Evolutionary conservation across 2,888 invertebrate species (phyloP).

Genomic region (Caenorhabditis angaria): DNA sequence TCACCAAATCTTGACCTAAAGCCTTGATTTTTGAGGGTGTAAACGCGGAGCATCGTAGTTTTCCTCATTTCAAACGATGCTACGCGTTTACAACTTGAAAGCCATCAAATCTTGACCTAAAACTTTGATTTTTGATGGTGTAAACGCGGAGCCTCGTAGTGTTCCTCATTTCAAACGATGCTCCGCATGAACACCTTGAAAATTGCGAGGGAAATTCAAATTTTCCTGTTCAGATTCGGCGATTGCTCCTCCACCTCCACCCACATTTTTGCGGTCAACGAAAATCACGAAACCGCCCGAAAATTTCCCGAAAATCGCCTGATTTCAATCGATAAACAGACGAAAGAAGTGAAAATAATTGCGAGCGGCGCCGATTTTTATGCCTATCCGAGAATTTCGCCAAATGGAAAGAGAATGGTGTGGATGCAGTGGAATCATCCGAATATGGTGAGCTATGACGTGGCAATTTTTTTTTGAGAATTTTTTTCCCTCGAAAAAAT

Average conservation of each 20-base stretch:
- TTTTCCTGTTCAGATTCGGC: constrained; percentile 29
- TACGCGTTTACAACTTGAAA: neutral
- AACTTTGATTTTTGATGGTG: neutral
- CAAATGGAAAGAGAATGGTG: constrained; percentile 72
- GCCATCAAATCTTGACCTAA: too few relatives aligned
- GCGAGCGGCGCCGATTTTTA: constrained; percentile 74
- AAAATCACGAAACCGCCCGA: constrained; percentile 23
- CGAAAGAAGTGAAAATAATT: constrained; percentile 37
- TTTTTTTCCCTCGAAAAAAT: neutral
- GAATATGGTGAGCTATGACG: constrained; percentile 73
- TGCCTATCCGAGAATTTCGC: constrained; percentile 73
- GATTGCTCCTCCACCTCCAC: constrained; percentile 37
- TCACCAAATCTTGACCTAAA: too few relatives aligned
- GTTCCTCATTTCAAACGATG: too few relatives aligned
- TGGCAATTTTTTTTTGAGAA: neutral
- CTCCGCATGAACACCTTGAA: neutral
- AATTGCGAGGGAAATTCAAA: neutral
- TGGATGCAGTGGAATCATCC: constrained; percentile 75
- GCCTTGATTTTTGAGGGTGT: neutral
- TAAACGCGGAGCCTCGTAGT: neutral
- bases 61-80: too few relatives aligned
- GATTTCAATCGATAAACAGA: constrained; percentile 42
- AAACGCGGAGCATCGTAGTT: too few relatives aligned
- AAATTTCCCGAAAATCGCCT: constrained; percentile 48
- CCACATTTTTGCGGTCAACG: constrained; percentile 45